A percentile compares a stretch with the other conserved stretches of the same genome.
Conservation (phyloP, 2,113 vertebrate species). For the Labrus mixtus region DNA sequence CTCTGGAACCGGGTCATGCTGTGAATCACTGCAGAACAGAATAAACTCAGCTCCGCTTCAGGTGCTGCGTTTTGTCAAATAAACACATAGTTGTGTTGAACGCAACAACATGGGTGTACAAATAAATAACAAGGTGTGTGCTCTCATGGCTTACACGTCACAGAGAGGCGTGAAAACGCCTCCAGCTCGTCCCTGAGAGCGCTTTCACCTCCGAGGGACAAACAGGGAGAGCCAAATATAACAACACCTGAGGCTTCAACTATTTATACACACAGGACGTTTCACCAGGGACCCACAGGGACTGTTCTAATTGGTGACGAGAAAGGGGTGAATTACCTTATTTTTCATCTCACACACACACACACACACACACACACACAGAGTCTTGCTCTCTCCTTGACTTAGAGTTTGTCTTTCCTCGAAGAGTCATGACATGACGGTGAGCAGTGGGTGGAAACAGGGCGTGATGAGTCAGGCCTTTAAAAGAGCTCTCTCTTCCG, state of each 20-base stretch:
- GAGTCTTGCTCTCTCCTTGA: not conserved
- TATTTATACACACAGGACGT: conserved; percentile 39
- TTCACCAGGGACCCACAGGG: conserved; percentile 9
- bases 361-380: not conserved
- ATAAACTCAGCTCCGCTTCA: not conserved
- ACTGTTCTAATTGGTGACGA: conserved; percentile 12
- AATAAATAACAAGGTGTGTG: not conserved
- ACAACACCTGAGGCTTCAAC: conserved; percentile 34
- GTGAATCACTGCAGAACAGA: conserved; percentile 31
- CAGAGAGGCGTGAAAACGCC: not conserved
- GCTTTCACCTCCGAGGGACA: conserved; percentile 17
- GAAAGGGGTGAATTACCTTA: not conserved
- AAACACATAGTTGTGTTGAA: not conserved
- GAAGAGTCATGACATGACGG: conserved; percentile 49
- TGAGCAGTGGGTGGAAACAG: conserved; percentile 59
- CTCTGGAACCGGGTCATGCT: conserved; percentile 35
- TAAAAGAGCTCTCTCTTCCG: conserved; percentile 17
- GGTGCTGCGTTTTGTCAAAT: conserved; percentile 3
- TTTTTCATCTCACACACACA: not conserved
- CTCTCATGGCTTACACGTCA: conserved; percentile 4
- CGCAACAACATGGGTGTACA: not conserved
- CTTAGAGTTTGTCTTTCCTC: conserved; percentile 35
- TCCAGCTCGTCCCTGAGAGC: conserved; percentile 11
- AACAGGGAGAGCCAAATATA: conserved; percentile 39
- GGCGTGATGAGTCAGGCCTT: conserved; percentile 64